A percentile compares a stretch with the other conserved stretches of the same genome.
These are phyloP conservation scores for Orius insidiosus DNA, from an alignment of 1,140 invertebrate species.

Conservation along the genomic window DNA sequence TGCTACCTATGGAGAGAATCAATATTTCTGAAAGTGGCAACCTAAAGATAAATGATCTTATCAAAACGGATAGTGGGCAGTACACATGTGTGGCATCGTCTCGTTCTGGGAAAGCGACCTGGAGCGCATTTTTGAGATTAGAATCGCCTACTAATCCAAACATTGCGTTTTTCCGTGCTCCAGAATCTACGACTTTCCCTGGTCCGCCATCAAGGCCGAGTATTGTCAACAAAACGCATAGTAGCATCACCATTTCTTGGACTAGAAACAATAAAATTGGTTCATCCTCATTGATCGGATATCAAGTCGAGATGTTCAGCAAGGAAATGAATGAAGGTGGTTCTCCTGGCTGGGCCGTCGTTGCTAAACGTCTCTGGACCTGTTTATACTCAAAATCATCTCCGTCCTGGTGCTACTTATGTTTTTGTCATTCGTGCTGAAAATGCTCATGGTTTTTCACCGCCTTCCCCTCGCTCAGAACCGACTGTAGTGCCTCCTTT, in stretches of 20 bases:
- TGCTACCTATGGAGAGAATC: conserved; percentile 37
- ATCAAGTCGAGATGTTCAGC: conserved; percentile 36
- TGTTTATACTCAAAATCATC: conserved; percentile 41
- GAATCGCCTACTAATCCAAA: conserved; percentile 67
- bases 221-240: conserved; percentile 53
- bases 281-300: conserved; percentile 60
- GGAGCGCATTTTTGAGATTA: conserved; percentile 62
- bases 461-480: conserved; percentile 48
- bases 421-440: conserved; percentile 71
- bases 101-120: conserved; percentile 68
- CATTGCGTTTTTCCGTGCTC: conserved; percentile 62
- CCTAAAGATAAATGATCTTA: conserved; percentile 52
- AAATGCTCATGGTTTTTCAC: conserved; percentile 64
- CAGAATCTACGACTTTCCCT: conserved; percentile 55
- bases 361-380: conserved; percentile 40
- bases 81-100: conserved; percentile 73
- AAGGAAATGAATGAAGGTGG: neutral
- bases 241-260: conserved; percentile 65
- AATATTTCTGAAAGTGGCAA: conserved; percentile 51
- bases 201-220: conserved; percentile 57
- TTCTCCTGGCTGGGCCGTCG: conserved; percentile 36
- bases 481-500: conserved; percentile 37
- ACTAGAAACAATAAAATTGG: conserved; percentile 56
- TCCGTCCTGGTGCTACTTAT: conserved; percentile 57
- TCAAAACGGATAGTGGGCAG: conserved; percentile 49